Percentiles rank a stretch among this genome's conserved stretches.
Conservation (phyloP, 2,888 invertebrate species). For the Pachydiplax longipennis region DNA sequence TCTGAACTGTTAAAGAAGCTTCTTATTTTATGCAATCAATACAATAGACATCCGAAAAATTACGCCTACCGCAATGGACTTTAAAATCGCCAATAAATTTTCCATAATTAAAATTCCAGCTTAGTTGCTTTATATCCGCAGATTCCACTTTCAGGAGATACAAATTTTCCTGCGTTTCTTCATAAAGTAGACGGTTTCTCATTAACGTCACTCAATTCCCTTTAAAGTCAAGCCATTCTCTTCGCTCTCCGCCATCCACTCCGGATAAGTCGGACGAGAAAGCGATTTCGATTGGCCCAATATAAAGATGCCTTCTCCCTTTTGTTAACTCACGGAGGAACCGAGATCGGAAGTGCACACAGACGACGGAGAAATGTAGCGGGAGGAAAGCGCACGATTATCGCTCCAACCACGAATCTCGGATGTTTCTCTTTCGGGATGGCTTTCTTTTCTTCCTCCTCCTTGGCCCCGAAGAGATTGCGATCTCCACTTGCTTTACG, state of each 20-base stretch:
- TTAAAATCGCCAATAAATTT: too few relatives aligned
- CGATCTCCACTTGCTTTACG: slow-evolving; percentile 18
- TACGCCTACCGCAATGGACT: too few relatives aligned
- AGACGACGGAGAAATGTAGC: not conserved
- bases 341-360: not conserved
- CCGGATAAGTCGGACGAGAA: not conserved
- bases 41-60: too few relatives aligned
- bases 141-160: too few relatives aligned
- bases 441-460: not conserved
- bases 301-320: not conserved
- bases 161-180: too few relatives aligned
- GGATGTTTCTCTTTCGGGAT: not conserved
- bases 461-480: not conserved
- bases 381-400: not conserved
- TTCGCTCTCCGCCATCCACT: not conserved
- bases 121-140: too few relatives aligned
- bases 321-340: not conserved
- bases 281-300: not conserved
- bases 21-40: too few relatives aligned
- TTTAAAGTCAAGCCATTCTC: not conserved
- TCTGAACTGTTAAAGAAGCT: too few relatives aligned
- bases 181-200: not conserved
- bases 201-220: not conserved
- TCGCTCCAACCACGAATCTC: not conserved
- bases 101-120: too few relatives aligned